phyloP scores from a whole-genome alignment of 1,140 invertebrate genomes.

The Trypoxylus dichotomus region DNA sequence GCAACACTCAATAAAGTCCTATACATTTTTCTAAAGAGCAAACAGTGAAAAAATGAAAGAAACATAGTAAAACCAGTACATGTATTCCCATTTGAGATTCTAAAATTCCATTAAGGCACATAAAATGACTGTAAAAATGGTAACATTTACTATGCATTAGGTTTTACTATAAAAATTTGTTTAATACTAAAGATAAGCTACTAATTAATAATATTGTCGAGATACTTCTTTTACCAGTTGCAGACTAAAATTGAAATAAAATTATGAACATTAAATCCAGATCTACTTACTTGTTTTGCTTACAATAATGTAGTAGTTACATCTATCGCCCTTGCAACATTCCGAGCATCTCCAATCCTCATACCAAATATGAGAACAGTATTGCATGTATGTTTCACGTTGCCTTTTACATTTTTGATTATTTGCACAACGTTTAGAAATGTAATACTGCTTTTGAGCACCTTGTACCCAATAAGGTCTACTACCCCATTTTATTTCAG shows the following conservation, averaged over 20 bases:
- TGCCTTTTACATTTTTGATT: conserved; percentile 75
- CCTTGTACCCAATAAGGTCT: conserved; percentile 93
- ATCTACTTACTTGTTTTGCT: conserved; percentile 54
- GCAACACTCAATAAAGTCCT: too few species aligned
- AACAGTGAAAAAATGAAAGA: too few species aligned
- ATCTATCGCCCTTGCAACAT: conserved; percentile 95
- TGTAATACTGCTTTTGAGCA: conserved; percentile 90
- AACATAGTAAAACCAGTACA: too few species aligned
- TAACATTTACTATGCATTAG: too few species aligned
- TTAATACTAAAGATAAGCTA: background rate
- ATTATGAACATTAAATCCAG: background rate
- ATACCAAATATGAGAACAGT: conserved; percentile 95
- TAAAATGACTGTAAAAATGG: too few species aligned
- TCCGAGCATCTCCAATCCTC: conserved; percentile 97
- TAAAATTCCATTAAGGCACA: too few species aligned
- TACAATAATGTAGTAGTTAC: conserved; percentile 96
- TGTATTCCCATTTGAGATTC: too few species aligned
- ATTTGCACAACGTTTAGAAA: conserved; percentile 89
- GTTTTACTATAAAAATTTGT: background rate
- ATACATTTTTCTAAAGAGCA: too few species aligned
- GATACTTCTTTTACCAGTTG: too few species aligned
- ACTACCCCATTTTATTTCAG: conserved; percentile 90
- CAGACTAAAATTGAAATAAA: background rate
- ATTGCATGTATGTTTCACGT: conserved; percentile 68
- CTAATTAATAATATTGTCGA: background rate